Evolutionary conservation across 2,113 vertebrate genomes (phyloP).

Genomic region (Tiliqua scincoides): DNA sequence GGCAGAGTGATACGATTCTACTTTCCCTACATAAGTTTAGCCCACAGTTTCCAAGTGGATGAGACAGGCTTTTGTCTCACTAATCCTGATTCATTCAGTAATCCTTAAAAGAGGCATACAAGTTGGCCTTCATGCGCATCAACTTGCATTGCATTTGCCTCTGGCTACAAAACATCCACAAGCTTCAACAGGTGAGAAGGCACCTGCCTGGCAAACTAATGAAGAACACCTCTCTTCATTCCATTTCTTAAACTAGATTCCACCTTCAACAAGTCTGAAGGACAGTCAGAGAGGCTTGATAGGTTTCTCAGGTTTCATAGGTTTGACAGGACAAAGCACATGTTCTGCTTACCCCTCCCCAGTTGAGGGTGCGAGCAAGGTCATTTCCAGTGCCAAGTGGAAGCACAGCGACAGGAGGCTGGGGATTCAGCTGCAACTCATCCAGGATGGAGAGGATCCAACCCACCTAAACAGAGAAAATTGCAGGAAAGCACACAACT

Average conservation of each 20-base stretch:
- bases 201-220: too few relatives aligned
- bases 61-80: too few relatives aligned
- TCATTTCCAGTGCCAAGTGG: slow-evolving; percentile 96
- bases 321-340: not conserved
- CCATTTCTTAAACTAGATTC: not conserved
- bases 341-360: slow-evolving; percentile 91
- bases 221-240: not conserved
- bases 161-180: not conserved
- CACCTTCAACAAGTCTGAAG: not conserved
- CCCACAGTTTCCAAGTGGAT: too few relatives aligned
- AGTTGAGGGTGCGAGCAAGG: slow-evolving; percentile 94
- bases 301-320: not conserved
- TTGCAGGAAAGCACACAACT: not conserved
- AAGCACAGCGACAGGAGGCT: slow-evolving; percentile 93
- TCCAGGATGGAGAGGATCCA: slow-evolving; percentile 86
- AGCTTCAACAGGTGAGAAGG: too few relatives aligned
- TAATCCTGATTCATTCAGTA: too few relatives aligned
- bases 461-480: slow-evolving; percentile 75
- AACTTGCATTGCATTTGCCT: too few relatives aligned
- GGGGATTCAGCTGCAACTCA: slow-evolving; percentile 81
- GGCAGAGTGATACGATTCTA: too few relatives aligned
- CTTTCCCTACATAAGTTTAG: too few relatives aligned
- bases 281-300: not conserved
- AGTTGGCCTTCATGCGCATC: too few relatives aligned
- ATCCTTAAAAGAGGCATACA: too few relatives aligned